Evolutionary conservation across 2,888 invertebrate genomes (phyloP).

Genomic region (Caprella mutica): DNA sequence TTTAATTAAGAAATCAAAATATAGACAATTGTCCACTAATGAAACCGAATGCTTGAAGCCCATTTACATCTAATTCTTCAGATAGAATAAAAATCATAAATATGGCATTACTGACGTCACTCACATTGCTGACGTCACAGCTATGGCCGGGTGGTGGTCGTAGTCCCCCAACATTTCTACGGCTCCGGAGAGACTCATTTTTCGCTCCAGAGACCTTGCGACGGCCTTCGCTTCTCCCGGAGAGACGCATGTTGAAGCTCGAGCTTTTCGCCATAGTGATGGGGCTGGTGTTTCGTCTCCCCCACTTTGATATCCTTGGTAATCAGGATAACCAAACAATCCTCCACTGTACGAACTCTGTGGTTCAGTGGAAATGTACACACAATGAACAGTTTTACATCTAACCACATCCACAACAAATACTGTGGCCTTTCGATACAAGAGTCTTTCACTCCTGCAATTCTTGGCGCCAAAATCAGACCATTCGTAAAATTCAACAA

Average conservation of each 20-base stretch:
- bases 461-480: too few species aligned
- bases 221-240: conserved; percentile 8
- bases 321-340: conserved; percentile 1
- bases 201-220: conserved; percentile 5
- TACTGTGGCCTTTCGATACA: too few species aligned
- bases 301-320: not conserved
- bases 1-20: not conserved
- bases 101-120: not conserved
- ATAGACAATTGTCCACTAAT: not conserved
- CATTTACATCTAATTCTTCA: not conserved
- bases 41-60: not conserved
- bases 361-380: too few species aligned
- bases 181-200: conserved; percentile 6
- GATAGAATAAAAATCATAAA: not conserved
- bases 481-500: too few species aligned
- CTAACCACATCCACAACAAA: too few species aligned
- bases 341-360: conserved; percentile 1
- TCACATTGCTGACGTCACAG: conserved; percentile 1
- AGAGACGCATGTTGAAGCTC: conserved; percentile 3
- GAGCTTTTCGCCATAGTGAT: not conserved
- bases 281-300: not conserved
- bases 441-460: too few species aligned
- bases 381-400: too few species aligned
- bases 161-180: conserved; percentile 2
- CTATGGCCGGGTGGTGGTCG: conserved; percentile 8